Conservation (phyloP, 2,113 vertebrate genomes). For the Morone saxatilis region DNA sequence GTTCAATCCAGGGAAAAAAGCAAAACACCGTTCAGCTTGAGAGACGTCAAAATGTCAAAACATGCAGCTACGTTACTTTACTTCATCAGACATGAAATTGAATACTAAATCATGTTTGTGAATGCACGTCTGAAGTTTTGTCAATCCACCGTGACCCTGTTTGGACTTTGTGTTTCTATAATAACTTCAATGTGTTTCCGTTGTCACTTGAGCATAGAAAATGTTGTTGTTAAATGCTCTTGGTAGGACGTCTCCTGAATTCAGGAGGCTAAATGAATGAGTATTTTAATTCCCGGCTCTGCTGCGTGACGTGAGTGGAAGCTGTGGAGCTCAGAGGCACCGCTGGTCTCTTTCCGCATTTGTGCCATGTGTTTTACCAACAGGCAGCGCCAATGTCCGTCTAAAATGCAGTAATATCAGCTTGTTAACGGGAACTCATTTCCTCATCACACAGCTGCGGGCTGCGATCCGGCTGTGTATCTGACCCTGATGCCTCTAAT, state of each 20-base stretch:
- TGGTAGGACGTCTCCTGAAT: no score
- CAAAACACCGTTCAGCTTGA: no score
- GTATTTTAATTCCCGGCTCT: not conserved
- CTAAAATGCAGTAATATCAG: not conserved
- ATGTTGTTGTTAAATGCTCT: not conserved
- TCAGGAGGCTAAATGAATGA: not conserved
- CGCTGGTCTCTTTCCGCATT: not conserved
- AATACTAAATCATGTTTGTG: no score
- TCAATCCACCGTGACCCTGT: not conserved
- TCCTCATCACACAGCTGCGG: constrained; percentile 42
- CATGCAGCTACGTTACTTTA: no score
- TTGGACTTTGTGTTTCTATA: not conserved
- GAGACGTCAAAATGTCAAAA: no score
- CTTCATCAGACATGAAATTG: no score
- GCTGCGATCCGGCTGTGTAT: constrained; percentile 14
- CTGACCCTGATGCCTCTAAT: constrained; percentile 53
- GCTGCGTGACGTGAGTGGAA: not conserved
- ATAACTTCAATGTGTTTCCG: not conserved
- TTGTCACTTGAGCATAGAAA: not conserved
- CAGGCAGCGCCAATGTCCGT: not conserved
- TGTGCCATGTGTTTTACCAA: not conserved
- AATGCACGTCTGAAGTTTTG: no score
- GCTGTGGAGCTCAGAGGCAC: not conserved
- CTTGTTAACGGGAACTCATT: constrained; percentile 49
- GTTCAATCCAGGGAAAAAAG: no score